A percentile compares a stretch with the other conserved stretches of the same genome.
phyloP scores from a whole-genome alignment of 92 coral and sea anemone genomes.

The Zoanthus gigantus region DNA sequence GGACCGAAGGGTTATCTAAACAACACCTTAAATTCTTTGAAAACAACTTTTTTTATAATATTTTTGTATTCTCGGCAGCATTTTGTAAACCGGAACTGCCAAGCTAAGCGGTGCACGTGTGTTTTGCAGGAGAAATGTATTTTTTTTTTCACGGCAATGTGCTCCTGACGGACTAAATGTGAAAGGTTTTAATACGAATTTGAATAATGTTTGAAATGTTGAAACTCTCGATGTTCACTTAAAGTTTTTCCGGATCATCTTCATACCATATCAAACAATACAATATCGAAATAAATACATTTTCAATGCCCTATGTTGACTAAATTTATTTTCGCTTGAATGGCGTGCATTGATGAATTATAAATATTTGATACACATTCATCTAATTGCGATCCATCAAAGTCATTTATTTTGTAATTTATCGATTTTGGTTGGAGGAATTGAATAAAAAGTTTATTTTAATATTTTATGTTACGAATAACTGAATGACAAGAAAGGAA shows the following conservation, averaged over 20 bases:
- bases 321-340: slow-evolving; percentile 3
- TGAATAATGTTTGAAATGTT: background rate
- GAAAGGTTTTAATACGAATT: background rate
- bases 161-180: background rate
- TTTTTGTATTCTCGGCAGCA: background rate
- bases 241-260: background rate
- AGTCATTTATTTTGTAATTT: background rate
- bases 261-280: slow-evolving; percentile 6
- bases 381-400: background rate
- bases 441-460: too few relatives aligned
- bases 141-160: background rate
- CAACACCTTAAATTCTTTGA: background rate
- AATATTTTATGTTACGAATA: too few relatives aligned
- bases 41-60: background rate
- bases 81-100: background rate
- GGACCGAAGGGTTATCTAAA: background rate
- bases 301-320: slow-evolving; percentile 29
- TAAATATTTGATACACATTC: slow-evolving; percentile 23
- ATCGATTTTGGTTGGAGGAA: background rate
- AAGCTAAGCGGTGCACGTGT: background rate
- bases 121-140: background rate
- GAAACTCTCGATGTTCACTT: background rate
- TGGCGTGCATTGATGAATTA: slow-evolving; percentile 16
- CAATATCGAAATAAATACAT: slow-evolving; percentile 27
- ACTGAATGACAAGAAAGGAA: background rate